These are phyloP conservation scores for Mohoua ochrocephala DNA, from an alignment of 2,113 vertebrate species.

Conservation along the genomic window DNA sequence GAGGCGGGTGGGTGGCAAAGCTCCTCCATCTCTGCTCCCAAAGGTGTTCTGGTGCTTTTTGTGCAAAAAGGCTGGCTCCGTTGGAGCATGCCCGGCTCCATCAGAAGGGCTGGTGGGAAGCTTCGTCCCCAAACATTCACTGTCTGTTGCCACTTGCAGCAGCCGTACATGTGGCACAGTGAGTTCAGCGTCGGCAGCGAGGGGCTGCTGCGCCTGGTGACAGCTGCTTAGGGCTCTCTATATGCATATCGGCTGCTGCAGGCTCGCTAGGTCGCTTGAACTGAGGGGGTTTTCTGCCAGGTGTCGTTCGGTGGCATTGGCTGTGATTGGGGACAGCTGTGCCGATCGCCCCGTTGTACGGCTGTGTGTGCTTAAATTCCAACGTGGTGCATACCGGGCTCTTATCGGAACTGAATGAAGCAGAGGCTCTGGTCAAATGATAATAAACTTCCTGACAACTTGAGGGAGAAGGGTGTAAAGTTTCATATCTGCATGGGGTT, in stretches of 20 bases:
- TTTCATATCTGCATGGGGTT: rapidly evolving
- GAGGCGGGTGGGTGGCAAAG: rapidly evolving
- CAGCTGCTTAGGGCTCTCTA: rapidly evolving
- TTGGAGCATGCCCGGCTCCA: not conserved
- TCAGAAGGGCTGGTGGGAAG: not conserved
- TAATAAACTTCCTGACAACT: not conserved
- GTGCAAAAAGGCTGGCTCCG: rapidly evolving
- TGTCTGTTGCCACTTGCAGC: rapidly evolving
- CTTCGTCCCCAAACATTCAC: rapidly evolving
- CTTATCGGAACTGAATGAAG: not conserved
- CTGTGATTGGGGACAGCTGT: too few species aligned
- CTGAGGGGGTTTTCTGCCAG: rapidly evolving
- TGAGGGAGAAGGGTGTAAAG: not conserved
- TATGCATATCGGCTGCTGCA: rapidly evolving
- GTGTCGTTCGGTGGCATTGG: not conserved
- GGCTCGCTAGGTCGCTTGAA: rapidly evolving
- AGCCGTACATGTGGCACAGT: rapidly evolving
- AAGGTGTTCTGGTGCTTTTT: rapidly evolving
- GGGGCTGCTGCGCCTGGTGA: not conserved
- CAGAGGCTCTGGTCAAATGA: not conserved
- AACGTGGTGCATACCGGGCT: rapidly evolving
- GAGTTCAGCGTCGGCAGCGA: rapidly evolving
- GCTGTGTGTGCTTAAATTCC: not conserved
- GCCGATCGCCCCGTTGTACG: rapidly evolving
- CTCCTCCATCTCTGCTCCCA: rapidly evolving